phyloP scores from a whole-genome alignment of 2,888 invertebrate species.

The Carabus problematicus region DNA sequence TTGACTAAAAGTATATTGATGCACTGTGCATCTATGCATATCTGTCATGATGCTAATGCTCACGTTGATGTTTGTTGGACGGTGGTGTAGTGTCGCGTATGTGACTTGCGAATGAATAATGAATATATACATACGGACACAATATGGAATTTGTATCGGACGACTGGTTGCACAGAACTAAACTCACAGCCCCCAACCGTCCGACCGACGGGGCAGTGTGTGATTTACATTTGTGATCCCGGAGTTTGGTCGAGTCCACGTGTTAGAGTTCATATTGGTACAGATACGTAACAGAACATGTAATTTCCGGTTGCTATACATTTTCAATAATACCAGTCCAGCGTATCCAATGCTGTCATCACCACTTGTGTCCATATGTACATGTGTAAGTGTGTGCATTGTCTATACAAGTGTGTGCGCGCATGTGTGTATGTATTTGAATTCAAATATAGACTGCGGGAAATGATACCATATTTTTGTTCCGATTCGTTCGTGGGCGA shows the following conservation, averaged over 20 bases:
- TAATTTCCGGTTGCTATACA: slow-evolving; percentile 43
- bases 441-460: slow-evolving; percentile 29
- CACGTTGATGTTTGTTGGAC: no score
- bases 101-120: no score
- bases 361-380: slow-evolving; percentile 7
- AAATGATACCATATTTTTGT: slow-evolving; percentile 42
- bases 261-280: slow-evolving; percentile 14
- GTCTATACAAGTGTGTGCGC: background rate
- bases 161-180: no score
- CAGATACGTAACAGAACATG: slow-evolving; percentile 41
- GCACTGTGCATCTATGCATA: no score
- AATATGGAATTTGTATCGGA: no score
- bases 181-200: no score
- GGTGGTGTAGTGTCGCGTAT: no score
- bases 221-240: slow-evolving; percentile 29
- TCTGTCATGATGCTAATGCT: no score
- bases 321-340: slow-evolving; percentile 43
- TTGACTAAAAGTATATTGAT: no score
- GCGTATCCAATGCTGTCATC: slow-evolving; percentile 32
- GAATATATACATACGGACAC: no score
- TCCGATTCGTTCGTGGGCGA: slow-evolving; percentile 7
- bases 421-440: background rate
- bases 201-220: background rate
- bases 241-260: background rate
- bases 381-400: background rate